Conservation (phyloP, 2,888 invertebrate species). For the Rambutsinella grinnellia region DNA sequence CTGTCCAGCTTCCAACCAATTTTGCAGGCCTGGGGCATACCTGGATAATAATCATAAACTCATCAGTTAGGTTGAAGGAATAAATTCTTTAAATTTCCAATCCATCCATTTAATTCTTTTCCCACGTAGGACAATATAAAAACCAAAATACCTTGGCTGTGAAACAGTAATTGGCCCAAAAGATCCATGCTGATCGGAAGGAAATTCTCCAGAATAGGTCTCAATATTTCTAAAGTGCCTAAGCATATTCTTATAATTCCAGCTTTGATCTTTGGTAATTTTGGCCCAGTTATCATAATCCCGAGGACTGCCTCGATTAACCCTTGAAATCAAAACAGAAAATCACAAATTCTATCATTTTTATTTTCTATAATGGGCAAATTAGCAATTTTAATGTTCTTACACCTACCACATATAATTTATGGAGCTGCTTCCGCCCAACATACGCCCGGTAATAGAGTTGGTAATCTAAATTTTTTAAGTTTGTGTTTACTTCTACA, state of each 20-base stretch:
- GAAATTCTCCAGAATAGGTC: constrained; percentile 20
- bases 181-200: constrained; percentile 32
- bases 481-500: neutral
- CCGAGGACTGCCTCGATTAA: constrained; percentile 19
- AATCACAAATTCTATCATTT: too few relatives aligned
- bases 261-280: constrained; percentile 9
- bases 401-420: constrained; percentile 31
- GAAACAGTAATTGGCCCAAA: constrained; percentile 39
- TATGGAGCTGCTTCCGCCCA: constrained; percentile 20
- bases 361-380: too few relatives aligned
- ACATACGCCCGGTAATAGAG: constrained; percentile 16
- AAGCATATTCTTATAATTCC: constrained; percentile 39
- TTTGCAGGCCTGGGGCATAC: constrained; percentile 40
- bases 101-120: too few relatives aligned
- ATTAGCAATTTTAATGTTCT: too few relatives aligned
- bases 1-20: constrained; percentile 41
- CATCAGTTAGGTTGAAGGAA: too few relatives aligned
- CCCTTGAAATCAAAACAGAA: too few relatives aligned
- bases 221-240: constrained; percentile 26
- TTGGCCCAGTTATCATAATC: constrained; percentile 34
- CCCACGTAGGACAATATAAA: too few relatives aligned
- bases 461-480: constrained; percentile 3
- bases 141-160: neutral
- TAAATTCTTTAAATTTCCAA: constrained; percentile 21
- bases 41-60: constrained; percentile 10